These are phyloP conservation scores for Dryas iulia DNA, from an alignment of 1,140 invertebrate species.

Conservation along the genomic window DNA sequence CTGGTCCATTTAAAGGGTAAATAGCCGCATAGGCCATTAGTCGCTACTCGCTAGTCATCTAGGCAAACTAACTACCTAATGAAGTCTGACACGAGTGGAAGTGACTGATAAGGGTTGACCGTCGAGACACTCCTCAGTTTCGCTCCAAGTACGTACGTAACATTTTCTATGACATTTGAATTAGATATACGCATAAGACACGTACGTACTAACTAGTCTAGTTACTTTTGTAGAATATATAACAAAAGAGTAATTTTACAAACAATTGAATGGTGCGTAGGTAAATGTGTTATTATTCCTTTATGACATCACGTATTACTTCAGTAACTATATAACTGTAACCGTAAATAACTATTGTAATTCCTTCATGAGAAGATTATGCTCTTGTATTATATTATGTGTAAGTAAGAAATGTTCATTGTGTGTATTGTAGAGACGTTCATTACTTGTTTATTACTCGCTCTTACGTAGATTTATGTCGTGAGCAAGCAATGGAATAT, in stretches of 20 bases:
- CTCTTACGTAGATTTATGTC: too few relatives aligned
- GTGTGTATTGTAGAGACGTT: neutral
- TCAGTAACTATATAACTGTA: too few relatives aligned
- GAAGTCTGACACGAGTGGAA: constrained; percentile 6
- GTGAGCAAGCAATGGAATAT: neutral
- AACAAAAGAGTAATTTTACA: too few relatives aligned
- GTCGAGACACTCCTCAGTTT: neutral
- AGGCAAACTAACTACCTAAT: constrained; percentile 7
- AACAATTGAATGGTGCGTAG: too few relatives aligned
- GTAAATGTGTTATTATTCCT: too few relatives aligned
- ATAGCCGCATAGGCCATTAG: neutral
- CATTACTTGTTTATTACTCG: neutral
- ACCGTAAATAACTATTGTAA: neutral
- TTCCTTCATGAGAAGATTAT: neutral
- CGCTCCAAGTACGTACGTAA: neutral
- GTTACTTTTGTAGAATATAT: neutral
- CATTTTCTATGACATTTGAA: neutral
- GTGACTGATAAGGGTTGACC: constrained; percentile 14
- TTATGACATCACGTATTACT: too few relatives aligned
- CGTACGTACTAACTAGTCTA: neutral
- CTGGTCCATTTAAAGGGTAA: neutral
- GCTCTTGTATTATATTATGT: neutral
- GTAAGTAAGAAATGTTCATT: neutral
- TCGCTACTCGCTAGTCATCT: constrained; percentile 16
- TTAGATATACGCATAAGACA: neutral